A percentile compares a stretch with the other conserved stretches of the same genome.
Conservation (phyloP, 2,888 invertebrate species). For the Caenorhabditis sp. region DNA sequence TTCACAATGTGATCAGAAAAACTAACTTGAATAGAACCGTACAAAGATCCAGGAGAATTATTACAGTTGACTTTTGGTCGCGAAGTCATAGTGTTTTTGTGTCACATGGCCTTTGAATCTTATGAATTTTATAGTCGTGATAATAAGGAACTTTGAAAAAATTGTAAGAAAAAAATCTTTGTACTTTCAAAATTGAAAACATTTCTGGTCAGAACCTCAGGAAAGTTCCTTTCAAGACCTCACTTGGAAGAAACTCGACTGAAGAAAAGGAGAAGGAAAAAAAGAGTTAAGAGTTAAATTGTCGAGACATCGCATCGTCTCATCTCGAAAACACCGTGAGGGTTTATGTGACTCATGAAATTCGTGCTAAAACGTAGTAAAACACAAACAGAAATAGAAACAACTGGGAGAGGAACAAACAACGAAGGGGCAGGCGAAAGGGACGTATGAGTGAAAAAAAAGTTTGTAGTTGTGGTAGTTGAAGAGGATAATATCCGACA, state of each 20-base stretch:
- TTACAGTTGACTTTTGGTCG: too few relatives aligned
- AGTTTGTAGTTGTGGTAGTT: conserved; percentile 33
- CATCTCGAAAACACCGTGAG: conserved; percentile 26
- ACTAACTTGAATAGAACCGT: too few relatives aligned
- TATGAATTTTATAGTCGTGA: not conserved
- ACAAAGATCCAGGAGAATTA: too few relatives aligned
- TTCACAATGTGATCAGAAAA: too few relatives aligned
- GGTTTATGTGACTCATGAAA: conserved; percentile 46
- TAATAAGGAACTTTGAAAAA: too few relatives aligned
- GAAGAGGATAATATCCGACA: conserved; percentile 48
- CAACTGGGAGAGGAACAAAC: not conserved
- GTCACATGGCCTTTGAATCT: not conserved
- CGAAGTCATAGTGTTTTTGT: not conserved
- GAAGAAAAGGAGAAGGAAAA: not conserved
- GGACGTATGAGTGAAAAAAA: conserved; percentile 13
- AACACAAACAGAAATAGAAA: conserved; percentile 21
- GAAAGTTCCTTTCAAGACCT: too few relatives aligned
- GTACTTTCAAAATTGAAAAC: too few relatives aligned
- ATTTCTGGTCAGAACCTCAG: too few relatives aligned
- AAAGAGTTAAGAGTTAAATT: conserved; percentile 19
- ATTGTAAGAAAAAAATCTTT: too few relatives aligned
- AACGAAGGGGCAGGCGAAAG: not conserved
- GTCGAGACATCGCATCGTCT: conserved; percentile 11
- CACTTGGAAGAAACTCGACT: not conserved
- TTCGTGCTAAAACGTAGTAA: conserved; percentile 24